Base-by-base conservation (phyloP, 2,797 vertebrate genomes). In the Columba guinea region DNA sequence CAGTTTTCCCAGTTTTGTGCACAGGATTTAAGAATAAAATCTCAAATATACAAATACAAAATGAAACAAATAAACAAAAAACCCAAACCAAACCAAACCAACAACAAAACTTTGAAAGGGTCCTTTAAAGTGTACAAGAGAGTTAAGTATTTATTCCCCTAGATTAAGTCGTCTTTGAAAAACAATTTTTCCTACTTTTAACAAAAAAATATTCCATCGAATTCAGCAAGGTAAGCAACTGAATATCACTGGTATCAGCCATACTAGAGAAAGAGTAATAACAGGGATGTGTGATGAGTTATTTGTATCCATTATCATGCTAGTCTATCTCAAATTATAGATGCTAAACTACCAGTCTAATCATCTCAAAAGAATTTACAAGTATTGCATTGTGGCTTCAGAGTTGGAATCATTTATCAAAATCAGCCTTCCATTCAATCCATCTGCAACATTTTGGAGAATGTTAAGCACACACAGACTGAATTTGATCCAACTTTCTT, bases 401-500 rank as follows among this genome's bases (percentile, higher is more conserved):
- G 70, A 90, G 32, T 10, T 73, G 16, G 63, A 87, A 49, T 2
- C 0, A 30, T 89, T 77, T 89, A 62, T 67, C 69, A 73, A 90
- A 91, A 76, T 90, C 52, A 93, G 32, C 26, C 23, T 80, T 77
- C 39, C n/a, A 17, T 69, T 88, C 48, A 62, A 70, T 49, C 17
- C 44, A 58, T 27, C 63, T 74, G 62, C 62, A 93, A 65, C 13
- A 86, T 84, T 94, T 87, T 92, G 48, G 35, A 84, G 55, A 93
- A 84, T 35, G 35, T 49, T 59, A 56, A 84, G 14, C 41, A 39
- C 20, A 41, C 0, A 1, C 15, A 73, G 22, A 16, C 30, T 92
- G 67, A 82, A 63, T 75, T 62, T 81, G 22, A 55, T 80, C 69
- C 74, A 49, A 32, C 3, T 62, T 91, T 49, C 20, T 68, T 60